Conservation (phyloP, 2,888 invertebrate genomes). For the Sarcophaga variegata region DNA sequence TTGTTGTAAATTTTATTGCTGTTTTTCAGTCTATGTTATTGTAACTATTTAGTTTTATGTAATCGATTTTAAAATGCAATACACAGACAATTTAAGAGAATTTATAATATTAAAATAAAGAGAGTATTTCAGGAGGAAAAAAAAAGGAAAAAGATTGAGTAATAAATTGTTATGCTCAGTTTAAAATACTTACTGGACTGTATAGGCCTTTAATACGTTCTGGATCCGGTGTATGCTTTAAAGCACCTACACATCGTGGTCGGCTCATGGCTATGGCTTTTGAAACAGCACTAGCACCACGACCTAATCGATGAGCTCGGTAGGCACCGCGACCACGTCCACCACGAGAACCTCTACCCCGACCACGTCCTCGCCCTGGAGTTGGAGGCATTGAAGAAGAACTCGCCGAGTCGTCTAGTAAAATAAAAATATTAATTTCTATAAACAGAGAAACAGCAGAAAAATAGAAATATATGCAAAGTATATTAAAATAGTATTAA, state of each 20-base stretch:
- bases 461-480: not conserved
- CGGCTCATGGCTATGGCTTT: slow-evolving; percentile 77
- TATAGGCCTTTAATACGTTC: slow-evolving; percentile 79
- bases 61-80: slow-evolving; percentile 33
- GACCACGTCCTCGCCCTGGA: slow-evolving; percentile 76
- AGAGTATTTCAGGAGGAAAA: not conserved
- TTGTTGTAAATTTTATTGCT: not conserved
- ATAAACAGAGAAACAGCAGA: not conserved
- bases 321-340: slow-evolving; percentile 74
- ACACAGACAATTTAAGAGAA: slow-evolving; percentile 71
- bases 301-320: slow-evolving; percentile 77
- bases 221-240: slow-evolving; percentile 80
- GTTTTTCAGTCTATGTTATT: slow-evolving; percentile 11
- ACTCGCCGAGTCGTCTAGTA: slow-evolving; percentile 71
- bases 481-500: no score
- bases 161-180: not conserved
- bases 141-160: not conserved
- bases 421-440: not conserved
- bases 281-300: slow-evolving; percentile 79
- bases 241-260: slow-evolving; percentile 79
- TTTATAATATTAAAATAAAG: not conserved
- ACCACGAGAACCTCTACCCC: slow-evolving; percentile 75
- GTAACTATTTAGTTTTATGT: slow-evolving; percentile 49
- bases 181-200: slow-evolving; percentile 78
- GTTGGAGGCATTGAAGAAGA: slow-evolving; percentile 65